Percentiles rank a stretch among this genome's conserved stretches.
phyloP scores from a whole-genome alignment of 2,888 invertebrate species.

The Drosophila ustulata region DNA sequence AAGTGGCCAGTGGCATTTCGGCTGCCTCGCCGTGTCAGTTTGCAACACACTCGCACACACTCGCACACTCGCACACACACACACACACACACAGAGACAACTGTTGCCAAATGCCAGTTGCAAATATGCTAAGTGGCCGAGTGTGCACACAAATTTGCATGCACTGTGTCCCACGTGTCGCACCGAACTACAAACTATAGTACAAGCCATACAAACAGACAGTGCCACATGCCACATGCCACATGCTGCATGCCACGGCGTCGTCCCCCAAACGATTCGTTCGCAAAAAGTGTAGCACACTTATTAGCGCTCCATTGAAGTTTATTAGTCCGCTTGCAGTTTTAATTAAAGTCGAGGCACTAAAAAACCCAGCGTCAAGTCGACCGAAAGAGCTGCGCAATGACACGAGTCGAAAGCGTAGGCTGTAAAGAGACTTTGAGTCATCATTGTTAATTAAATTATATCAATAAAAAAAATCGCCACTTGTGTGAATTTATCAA shows the following conservation, averaged over 20 bases:
- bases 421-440: too few species aligned
- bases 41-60: constrained; percentile 6
- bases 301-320: constrained; percentile 53
- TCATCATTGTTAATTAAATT: too few species aligned
- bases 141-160: constrained; percentile 49
- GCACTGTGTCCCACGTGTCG: constrained; percentile 21
- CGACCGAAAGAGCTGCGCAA: neutral
- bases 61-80: neutral
- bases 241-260: constrained; percentile 22
- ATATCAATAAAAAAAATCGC: too few species aligned
- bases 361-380: constrained; percentile 7
- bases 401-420: constrained; percentile 31
- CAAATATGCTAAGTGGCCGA: constrained; percentile 64
- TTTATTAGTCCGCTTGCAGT: constrained; percentile 40
- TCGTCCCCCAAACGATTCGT: constrained; percentile 12
- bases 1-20: constrained; percentile 33
- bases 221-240: constrained; percentile 26
- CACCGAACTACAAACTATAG: neutral
- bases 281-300: constrained; percentile 45
- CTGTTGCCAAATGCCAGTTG: constrained; percentile 38
- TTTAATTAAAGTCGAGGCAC: constrained; percentile 47
- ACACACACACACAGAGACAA: constrained; percentile 20
- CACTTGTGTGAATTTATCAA: too few species aligned
- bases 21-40: constrained; percentile 2
- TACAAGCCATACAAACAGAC: constrained; percentile 18